These are phyloP conservation scores for Zaprionus africanus DNA, from an alignment of 1,140 invertebrate genomes.

Conservation along the genomic window DNA sequence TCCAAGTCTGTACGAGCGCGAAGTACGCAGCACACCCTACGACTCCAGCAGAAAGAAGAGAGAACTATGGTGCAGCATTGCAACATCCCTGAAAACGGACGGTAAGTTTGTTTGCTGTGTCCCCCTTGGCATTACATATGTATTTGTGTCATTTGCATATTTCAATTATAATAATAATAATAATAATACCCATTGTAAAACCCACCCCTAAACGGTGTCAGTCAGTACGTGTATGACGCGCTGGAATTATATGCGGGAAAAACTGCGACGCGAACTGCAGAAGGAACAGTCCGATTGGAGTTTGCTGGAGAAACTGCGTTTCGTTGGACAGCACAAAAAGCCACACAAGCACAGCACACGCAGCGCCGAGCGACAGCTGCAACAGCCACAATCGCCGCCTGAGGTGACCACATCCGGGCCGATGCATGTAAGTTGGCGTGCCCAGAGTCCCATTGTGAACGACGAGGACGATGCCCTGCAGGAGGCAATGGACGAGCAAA, in stretches of 20 bases:
- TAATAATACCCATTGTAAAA: background rate
- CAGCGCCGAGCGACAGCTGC: constrained; percentile 21
- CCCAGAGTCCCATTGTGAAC: constrained; percentile 49
- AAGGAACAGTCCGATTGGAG: constrained; percentile 72
- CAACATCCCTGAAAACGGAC: constrained; percentile 59
- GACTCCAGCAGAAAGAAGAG: constrained; percentile 46
- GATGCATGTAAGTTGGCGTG: constrained; percentile 9
- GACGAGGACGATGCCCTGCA: constrained; percentile 73
- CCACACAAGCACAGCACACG: constrained; percentile 25
- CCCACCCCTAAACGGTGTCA: constrained; percentile 13
- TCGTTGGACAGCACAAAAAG: constrained; percentile 48
- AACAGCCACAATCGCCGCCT: constrained; percentile 12
- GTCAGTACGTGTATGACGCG: constrained; percentile 57
- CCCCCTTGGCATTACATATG: background rate
- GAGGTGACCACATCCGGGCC: constrained; percentile 1
- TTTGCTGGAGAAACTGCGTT: constrained; percentile 58
- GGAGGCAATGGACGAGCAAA: constrained; percentile 82
- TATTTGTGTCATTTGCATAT: background rate
- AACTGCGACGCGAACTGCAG: constrained; percentile 48
- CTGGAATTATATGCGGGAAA: constrained; percentile 66
- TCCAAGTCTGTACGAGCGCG: constrained; percentile 59
- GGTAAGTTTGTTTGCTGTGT: constrained; percentile 43
- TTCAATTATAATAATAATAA: constrained; percentile 14
- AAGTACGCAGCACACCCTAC: constrained; percentile 61
- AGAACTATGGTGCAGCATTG: constrained; percentile 74